Base-by-base conservation (phyloP, 2,888 invertebrate species). In the Cylindroiulus punctatus region DNA sequence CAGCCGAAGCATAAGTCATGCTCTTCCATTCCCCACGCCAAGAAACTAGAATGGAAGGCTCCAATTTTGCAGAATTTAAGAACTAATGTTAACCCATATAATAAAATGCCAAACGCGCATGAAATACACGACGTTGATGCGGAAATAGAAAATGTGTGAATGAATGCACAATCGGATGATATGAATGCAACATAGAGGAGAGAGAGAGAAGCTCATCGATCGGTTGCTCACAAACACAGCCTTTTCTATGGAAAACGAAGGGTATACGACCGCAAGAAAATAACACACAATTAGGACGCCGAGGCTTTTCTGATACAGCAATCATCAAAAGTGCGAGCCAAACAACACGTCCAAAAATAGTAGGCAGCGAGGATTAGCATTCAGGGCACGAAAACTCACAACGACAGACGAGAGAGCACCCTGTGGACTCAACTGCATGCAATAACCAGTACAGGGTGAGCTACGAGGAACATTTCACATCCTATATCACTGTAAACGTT, bases 61-160 rank as follows among this genome's bases (percentile, higher is more conserved):
- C 52, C 52, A 52, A 52, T n/a, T 52, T n/a, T 52, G 52, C 52
- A 52, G 52, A 52, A 52, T 52, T 52, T 52, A 52, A 52, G 52
- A n/a, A 52, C n/a, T n/a, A n/a, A 52, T 52, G 52, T 52, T 52
- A 52, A 52, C 52, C 52, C n/a, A 52, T 52, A 52, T 52, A 52
- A 52, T 52, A 52, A 52, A 52, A 52, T 52, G 52, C 52, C 52
- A 52, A 52, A 52, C 52, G 52, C 52, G n/a, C 52, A 52, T 52
- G 52, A 52, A 52, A 52, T 52, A 52, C 52, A 52, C n/a, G 52
- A 52, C 52, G 52, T n/a, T 52, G 52, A 52, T 52, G 52, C 52
- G 52, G 52, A 52, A 52, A 52, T 52, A 52, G 52, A 52, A 52
- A 52, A 52, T 52, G 52, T 52, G 52, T 52, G 52, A 52, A 52